Evolutionary conservation across 1,140 invertebrate genomes (phyloP), one percentile per base, ranked within the genome.

Genomic region (Pygmarrhopalites habei): DNA sequence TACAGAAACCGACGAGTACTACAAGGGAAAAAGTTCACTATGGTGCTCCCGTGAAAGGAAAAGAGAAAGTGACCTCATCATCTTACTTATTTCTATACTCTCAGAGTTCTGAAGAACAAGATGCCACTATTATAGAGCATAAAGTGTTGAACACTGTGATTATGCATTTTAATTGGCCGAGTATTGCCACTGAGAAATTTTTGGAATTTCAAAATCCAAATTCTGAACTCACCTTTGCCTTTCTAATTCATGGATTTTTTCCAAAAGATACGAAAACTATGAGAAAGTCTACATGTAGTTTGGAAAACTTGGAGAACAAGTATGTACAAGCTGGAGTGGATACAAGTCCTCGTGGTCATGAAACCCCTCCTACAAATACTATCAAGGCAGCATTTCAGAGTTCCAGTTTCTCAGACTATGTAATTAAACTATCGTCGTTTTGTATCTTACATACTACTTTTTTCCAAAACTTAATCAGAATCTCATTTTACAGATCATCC

Each of bases 401-500:
- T n/a, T n/a, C n/a, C n/a, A n/a, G n/a, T n/a, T n/a, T n/a, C n/a
- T n/a, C n/a, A n/a, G n/a, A n/a, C n/a, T n/a, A n/a, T n/a, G n/a
- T n/a, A n/a, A n/a, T n/a, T n/a, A n/a, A n/a, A n/a, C n/a, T n/a
- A n/a, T n/a, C n/a, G n/a, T n/a, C n/a, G n/a, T n/a, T n/a, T n/a
- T n/a, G n/a, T n/a, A n/a, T n/a, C n/a, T n/a, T n/a, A n/a, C n/a
- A n/a, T n/a, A n/a, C n/a, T n/a, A n/a, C n/a, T n/a, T n/a, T n/a
- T n/a, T n/a, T n/a, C n/a, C n/a, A n/a, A n/a, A n/a, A n/a, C n/a
- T n/a, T n/a, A n/a, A n/a, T 26, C 14, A 4, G 23, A 46, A 46
- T n/a, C 15, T 46, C 7, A 5, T 46, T 52, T 52, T 52, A 26
- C 49, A 26, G 49, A 52, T 52, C 28, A 26, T 52, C 5, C 49